Evolutionary conservation across 2,888 invertebrate genomes (phyloP), one percentile per base, ranked within the genome.

Genomic region (Bugulina stolonifera): DNA sequence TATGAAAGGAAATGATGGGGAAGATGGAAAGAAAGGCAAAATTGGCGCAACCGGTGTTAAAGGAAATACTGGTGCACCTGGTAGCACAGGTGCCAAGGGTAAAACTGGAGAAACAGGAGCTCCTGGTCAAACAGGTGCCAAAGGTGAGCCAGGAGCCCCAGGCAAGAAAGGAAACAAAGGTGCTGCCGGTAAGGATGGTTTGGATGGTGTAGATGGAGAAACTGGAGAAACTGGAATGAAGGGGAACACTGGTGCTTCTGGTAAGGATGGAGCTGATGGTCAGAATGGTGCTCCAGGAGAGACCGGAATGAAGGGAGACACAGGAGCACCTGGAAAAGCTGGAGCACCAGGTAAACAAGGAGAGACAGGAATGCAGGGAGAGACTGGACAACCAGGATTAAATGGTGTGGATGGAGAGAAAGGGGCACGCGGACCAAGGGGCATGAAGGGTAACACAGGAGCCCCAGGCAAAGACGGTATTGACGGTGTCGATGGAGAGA

Each of bases 101-200:
- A 43, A 10, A 18, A 43, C 5, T 5, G 43, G 43, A 5, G 18
- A 43, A 10, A 43, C 43, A 18, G 43, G 43, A 43, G 43, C 43
- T 43, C 43, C 43, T 10, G 43, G 43, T 10, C 10, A 43, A 43
- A 43, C 22, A 29, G 64, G 64, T 32, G n/a, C 10, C 2, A 27
- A 64, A 25, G 64, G 64, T 29, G 64, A 64, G 5, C 25, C 64
- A 14, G 64, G 64, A 3, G 64, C 64, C n/a, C 2, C 64, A 64
- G 64, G 64, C 18, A 64, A 29, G 64, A 64, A 64, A 32, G 64
- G 64, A 64, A 64, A 64, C 27, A 64, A 27, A 10, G 64, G 64
- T 32, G 64, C 64, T 29, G 5, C 64, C 2, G 64, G 64, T 29
- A 64, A 64, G n/a, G 64, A 64, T 64, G 64, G 64, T 14, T 29